Evolutionary conservation across 2,113 vertebrate genomes (phyloP).

Genomic region (Sciurus niger): DNA sequence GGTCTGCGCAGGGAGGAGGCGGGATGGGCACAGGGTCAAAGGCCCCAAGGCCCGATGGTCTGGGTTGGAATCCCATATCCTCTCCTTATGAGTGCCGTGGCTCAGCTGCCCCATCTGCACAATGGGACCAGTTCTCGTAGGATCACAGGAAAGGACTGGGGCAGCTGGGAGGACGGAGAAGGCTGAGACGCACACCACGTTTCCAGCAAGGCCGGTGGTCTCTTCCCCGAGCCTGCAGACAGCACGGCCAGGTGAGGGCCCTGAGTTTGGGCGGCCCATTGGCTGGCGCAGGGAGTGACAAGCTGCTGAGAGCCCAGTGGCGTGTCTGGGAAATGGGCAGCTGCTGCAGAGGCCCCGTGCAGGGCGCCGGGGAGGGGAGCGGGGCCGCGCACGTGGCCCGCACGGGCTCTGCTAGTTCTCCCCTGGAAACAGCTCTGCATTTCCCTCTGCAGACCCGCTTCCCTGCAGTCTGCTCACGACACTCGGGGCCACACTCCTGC

Average conservation of each 20-base stretch:
- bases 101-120: not conserved
- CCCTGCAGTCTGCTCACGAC: not conserved
- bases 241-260: fast-evolving
- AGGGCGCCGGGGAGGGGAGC: fast-evolving
- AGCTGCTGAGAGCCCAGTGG: not conserved
- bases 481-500: too few relatives aligned
- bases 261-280: too few relatives aligned
- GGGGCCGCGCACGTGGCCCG: fast-evolving
- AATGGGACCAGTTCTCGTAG: not conserved
- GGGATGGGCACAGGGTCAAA: too few relatives aligned
- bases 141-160: not conserved
- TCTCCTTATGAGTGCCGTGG: not conserved
- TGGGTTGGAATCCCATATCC: not conserved
- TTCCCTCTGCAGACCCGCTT: not conserved
- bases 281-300: too few relatives aligned
- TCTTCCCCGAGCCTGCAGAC: not conserved
- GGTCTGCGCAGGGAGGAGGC: fast-evolving
- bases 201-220: too few relatives aligned
- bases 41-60: not conserved
- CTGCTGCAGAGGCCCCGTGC: not conserved
- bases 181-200: not conserved
- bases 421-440: not conserved
- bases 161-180: too few relatives aligned
- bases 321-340: not conserved
- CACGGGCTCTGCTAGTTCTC: fast-evolving